Conservation (phyloP, 2,888 invertebrate genomes). For the Melanargia galathea region DNA sequence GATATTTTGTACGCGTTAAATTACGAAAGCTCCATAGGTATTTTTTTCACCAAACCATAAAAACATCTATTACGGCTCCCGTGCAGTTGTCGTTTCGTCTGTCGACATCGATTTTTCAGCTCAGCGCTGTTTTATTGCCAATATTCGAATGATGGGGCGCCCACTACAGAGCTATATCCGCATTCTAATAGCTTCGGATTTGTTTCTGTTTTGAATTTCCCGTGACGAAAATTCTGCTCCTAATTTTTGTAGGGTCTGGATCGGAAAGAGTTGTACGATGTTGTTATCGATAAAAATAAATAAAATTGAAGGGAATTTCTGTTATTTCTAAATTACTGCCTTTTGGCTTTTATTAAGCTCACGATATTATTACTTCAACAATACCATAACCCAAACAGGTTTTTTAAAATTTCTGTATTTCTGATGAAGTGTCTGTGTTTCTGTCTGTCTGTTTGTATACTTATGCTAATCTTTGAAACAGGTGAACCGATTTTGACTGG, state of each 20-base stretch:
- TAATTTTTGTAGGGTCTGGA: slow-evolving; percentile 7
- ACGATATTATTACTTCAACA: too few species aligned
- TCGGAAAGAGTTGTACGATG: background rate
- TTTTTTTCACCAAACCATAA: slow-evolving; percentile 23
- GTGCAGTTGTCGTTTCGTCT: slow-evolving; percentile 59
- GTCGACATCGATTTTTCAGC: slow-evolving; percentile 81
- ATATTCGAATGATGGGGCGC: slow-evolving; percentile 65
- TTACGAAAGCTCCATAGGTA: background rate
- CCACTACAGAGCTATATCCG: slow-evolving; percentile 31
- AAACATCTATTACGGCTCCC: slow-evolving; percentile 29
- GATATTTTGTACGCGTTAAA: background rate
- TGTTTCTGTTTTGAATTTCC: slow-evolving; percentile 21
- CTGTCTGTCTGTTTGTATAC: too few species aligned
- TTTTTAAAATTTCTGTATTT: too few species aligned
- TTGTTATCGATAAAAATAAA: background rate
- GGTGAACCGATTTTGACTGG: too few species aligned
- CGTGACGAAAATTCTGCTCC: background rate
- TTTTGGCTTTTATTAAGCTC: too few species aligned
- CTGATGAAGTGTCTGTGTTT: too few species aligned
- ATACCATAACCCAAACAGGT: too few species aligned
- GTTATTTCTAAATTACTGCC: too few species aligned
- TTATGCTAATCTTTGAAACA: too few species aligned
- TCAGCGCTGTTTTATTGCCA: slow-evolving; percentile 80
- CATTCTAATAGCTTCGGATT: slow-evolving; percentile 36
- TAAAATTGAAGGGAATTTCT: too few species aligned